Percentiles rank a stretch among this genome's conserved stretches.
phyloP scores from a whole-genome alignment of 2,888 invertebrate genomes.

The Mesoligia furuncula region DNA sequence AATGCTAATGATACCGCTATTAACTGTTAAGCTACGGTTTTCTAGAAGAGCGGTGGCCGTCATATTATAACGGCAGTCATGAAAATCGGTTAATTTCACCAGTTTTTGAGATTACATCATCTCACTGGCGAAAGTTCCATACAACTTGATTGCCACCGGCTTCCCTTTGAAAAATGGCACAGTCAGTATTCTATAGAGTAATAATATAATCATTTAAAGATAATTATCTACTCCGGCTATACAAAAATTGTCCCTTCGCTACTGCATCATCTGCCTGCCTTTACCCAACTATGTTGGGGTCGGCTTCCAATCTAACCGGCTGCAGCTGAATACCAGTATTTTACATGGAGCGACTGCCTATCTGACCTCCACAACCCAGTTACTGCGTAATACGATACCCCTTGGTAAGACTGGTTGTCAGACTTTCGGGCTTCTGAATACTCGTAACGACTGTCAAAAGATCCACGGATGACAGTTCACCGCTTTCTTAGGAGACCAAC shows the following conservation, averaged over 20 bases:
- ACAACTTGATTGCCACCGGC: too few species aligned
- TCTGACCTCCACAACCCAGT: not conserved
- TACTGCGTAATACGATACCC: not conserved
- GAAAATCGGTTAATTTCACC: not conserved
- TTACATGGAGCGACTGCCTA: not conserved
- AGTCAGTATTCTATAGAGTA: too few species aligned
- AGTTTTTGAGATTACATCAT: not conserved
- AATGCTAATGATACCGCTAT: conserved; percentile 79
- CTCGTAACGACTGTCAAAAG: too few species aligned
- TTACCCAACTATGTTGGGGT: not conserved
- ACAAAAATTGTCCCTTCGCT: too few species aligned
- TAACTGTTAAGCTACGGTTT: conserved; percentile 44
- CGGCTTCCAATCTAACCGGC: too few species aligned
- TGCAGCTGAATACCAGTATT: not conserved
- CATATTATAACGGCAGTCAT: not conserved
- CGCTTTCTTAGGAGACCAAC: not conserved
- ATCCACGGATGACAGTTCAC: not conserved
- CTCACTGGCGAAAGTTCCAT: too few species aligned
- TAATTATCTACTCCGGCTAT: too few species aligned
- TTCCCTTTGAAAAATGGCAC: too few species aligned
- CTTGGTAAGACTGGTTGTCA: too few species aligned
- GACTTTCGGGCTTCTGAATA: too few species aligned
- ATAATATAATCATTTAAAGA: too few species aligned
- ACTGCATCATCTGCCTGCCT: not conserved
- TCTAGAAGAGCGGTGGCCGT: not conserved